These are phyloP conservation scores for Amniataba percoides DNA, from an alignment of 2,797 vertebrate genomes.

Conservation along the genomic window DNA sequence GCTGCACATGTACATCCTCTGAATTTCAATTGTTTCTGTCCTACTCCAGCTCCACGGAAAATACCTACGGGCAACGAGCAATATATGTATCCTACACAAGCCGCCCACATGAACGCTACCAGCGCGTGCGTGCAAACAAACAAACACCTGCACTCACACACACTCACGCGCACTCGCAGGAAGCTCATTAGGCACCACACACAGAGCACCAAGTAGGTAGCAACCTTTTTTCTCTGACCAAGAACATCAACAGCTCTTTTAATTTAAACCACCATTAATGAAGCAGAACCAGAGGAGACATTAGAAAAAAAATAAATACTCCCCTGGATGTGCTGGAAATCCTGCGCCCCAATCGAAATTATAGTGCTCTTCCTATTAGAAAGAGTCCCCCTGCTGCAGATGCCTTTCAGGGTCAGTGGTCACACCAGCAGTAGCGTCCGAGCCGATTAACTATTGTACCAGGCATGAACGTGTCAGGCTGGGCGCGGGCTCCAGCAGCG, in stretches of 20 bases:
- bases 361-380: slow-evolving; percentile 59
- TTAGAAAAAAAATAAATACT: slow-evolving; percentile 18
- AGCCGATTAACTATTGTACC: slow-evolving; percentile 71
- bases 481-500: slow-evolving; percentile 59
- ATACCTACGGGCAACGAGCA: slow-evolving; percentile 54
- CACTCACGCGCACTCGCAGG: slow-evolving; percentile 22
- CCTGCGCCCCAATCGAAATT: slow-evolving; percentile 50
- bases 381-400: slow-evolving; percentile 45
- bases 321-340: slow-evolving; percentile 60
- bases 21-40: slow-evolving; percentile 62
- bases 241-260: slow-evolving; percentile 76
- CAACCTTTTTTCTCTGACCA: slow-evolving; percentile 65
- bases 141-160: not conserved
- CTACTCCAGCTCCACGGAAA: slow-evolving; percentile 46
- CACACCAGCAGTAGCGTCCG: slow-evolving; percentile 63
- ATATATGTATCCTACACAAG: slow-evolving; percentile 36
- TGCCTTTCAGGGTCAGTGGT: slow-evolving; percentile 72
- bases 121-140: not conserved
- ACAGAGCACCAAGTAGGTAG: slow-evolving; percentile 63
- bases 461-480: slow-evolving; percentile 56
- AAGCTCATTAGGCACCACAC: slow-evolving; percentile 77
- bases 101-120: slow-evolving; percentile 49
- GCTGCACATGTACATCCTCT: slow-evolving; percentile 38
- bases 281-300: slow-evolving; percentile 65
- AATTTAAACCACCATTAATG: slow-evolving; percentile 77